Conservation (phyloP, 2,888 invertebrate genomes). For the Cerastis leucographa region DNA sequence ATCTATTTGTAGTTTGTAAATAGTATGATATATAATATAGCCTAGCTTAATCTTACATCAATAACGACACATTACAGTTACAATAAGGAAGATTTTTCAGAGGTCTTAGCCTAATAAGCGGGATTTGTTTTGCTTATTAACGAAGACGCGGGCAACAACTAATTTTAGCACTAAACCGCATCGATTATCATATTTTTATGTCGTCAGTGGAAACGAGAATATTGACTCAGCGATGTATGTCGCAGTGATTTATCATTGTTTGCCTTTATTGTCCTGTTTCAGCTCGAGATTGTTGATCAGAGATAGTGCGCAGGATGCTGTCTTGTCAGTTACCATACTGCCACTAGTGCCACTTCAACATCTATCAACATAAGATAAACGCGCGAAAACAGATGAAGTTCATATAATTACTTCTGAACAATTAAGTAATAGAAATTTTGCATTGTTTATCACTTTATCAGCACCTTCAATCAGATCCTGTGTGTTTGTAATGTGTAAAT, state of each 20-base stretch:
- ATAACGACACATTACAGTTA: neutral
- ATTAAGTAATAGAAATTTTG: slow-evolving; percentile 1
- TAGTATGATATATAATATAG: too few relatives aligned
- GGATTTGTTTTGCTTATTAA: neutral
- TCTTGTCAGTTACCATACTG: slow-evolving; percentile 67
- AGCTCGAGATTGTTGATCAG: slow-evolving; percentile 61
- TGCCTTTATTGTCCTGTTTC: slow-evolving; percentile 68
- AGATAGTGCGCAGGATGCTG: slow-evolving; percentile 76
- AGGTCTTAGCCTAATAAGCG: neutral
- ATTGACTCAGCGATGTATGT: slow-evolving; percentile 72
- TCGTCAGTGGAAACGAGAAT: slow-evolving; percentile 65
- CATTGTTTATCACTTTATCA: neutral
- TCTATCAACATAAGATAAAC: slow-evolving; percentile 68
- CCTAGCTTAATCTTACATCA: neutral
- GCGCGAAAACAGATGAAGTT: slow-evolving; percentile 45
- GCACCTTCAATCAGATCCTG: neutral
- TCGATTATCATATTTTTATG: slow-evolving; percentile 46
- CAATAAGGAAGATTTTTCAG: neutral
- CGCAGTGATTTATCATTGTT: slow-evolving; percentile 75
- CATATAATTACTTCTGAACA: slow-evolving; percentile 23
- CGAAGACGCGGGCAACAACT: neutral
- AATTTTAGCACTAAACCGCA: slow-evolving; percentile 27
- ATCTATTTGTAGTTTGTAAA: too few relatives aligned
- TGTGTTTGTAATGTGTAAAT: neutral
- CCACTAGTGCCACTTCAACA: slow-evolving; percentile 63